A percentile compares a stretch with the other conserved stretches of the same genome.
These are phyloP conservation scores for Pomacea canaliculata DNA, from an alignment of 2,888 invertebrate species.

Conservation along the genomic window DNA sequence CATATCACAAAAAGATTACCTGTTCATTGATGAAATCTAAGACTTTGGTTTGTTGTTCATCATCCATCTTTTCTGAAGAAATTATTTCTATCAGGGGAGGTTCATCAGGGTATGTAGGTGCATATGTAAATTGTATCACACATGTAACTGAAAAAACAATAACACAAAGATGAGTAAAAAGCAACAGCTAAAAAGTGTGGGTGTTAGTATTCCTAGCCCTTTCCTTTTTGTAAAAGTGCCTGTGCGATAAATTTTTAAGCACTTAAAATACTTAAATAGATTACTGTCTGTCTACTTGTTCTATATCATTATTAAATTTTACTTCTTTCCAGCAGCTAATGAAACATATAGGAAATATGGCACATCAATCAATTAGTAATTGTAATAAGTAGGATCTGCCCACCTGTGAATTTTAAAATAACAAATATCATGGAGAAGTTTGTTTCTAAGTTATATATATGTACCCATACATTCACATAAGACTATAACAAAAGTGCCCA, in stretches of 20 bases:
- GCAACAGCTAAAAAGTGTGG: neutral
- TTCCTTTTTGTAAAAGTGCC: too few relatives aligned
- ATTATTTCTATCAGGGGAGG: constrained; percentile 82
- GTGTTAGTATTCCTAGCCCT: too few relatives aligned
- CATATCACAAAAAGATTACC: constrained; percentile 37
- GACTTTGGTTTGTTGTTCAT: constrained; percentile 52
- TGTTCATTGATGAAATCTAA: constrained; percentile 54
- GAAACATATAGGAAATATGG: too few relatives aligned
- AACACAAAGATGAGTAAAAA: neutral
- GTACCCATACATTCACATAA: neutral
- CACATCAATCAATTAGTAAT: too few relatives aligned
- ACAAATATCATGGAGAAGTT: neutral
- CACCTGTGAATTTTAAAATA: neutral
- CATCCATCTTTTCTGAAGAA: constrained; percentile 76
- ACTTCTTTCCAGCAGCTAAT: too few relatives aligned
- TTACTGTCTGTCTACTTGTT: too few relatives aligned
- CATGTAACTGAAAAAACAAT: constrained; percentile 64
- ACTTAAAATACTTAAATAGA: too few relatives aligned
- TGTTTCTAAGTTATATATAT: neutral
- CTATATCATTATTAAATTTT: too few relatives aligned
- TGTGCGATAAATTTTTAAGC: too few relatives aligned
- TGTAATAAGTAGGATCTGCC: too few relatives aligned
- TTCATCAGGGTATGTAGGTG: constrained; percentile 90
- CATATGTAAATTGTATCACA: constrained; percentile 83
- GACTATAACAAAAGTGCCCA: constrained; percentile 5